Conservation (phyloP, 1,140 invertebrate species). For the Cardiocondyla obscurior region DNA sequence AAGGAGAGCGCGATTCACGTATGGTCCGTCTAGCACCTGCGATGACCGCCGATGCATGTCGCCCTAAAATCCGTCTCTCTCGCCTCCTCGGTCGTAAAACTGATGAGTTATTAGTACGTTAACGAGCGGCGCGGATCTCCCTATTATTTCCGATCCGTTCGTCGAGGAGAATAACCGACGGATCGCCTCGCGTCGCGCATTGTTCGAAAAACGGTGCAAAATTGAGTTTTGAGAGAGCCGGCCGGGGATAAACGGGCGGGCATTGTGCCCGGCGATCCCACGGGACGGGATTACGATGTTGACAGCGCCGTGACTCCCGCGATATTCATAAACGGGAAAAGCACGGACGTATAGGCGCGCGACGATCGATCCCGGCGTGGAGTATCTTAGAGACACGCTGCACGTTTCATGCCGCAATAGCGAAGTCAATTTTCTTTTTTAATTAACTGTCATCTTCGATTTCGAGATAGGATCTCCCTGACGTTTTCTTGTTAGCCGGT, state of each 20-base stretch:
- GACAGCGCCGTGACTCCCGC: conserved; percentile 8
- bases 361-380: background rate
- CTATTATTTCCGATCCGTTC: conserved; percentile 65
- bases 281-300: background rate
- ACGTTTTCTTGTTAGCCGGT: background rate
- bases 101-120: conserved; percentile 74
- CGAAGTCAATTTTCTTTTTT: background rate
- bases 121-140: conserved; percentile 56
- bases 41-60: conserved; percentile 65
- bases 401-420: background rate
- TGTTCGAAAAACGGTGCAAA: conserved; percentile 48
- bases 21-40: conserved; percentile 62
- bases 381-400: background rate
- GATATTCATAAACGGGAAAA: conserved; percentile 29
- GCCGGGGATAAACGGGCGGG: conserved; percentile 11
- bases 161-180: conserved; percentile 43
- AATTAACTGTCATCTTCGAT: background rate
- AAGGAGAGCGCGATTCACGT: conserved; percentile 20
- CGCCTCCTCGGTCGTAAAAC: conserved; percentile 65
- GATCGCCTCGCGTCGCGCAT: conserved; percentile 42
- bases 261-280: conserved; percentile 51
- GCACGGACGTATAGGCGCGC: background rate
- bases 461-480: background rate
- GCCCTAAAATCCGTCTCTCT: conserved; percentile 66
- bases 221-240: conserved; percentile 39